phyloP scores from a whole-genome alignment of 1,140 invertebrate species.

The Piezodorus guildinii region DNA sequence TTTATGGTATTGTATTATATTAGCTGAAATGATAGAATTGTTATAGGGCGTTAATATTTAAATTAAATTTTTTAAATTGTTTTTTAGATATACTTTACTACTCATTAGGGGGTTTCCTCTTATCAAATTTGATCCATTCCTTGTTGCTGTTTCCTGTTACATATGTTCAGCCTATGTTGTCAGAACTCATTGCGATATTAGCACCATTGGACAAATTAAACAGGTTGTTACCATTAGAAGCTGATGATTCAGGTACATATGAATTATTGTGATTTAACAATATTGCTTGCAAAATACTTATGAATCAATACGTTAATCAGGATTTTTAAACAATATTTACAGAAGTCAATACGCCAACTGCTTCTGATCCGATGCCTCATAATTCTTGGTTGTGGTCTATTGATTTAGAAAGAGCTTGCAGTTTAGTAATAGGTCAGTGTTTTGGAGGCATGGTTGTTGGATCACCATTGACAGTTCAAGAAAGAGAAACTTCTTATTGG shows the following conservation, averaged over 20 bases:
- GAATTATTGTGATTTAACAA: neutral
- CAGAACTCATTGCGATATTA: slow-evolving; percentile 40
- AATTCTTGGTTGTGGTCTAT: slow-evolving; percentile 47
- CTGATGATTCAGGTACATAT: slow-evolving; percentile 27
- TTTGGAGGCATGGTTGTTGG: slow-evolving; percentile 46
- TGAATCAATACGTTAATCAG: neutral
- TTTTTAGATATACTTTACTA: slow-evolving; percentile 38
- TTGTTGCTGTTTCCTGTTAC: slow-evolving; percentile 41
- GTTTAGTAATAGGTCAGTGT: slow-evolving; percentile 47
- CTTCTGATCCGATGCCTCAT: slow-evolving; percentile 34
- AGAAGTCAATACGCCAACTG: slow-evolving; percentile 38
- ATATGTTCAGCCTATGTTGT: slow-evolving; percentile 36
- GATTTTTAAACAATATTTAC: slow-evolving; percentile 21
- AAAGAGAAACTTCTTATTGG: slow-evolving; percentile 40
- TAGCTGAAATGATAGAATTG: neutral
- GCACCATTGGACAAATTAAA: slow-evolving; percentile 43
- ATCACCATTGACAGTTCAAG: slow-evolving; percentile 35
- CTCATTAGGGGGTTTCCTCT: slow-evolving; percentile 43
- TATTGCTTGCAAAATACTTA: no score
- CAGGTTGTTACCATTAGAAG: slow-evolving; percentile 37
- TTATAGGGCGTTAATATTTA: neutral
- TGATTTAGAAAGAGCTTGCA: slow-evolving; percentile 47
- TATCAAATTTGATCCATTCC: slow-evolving; percentile 45
- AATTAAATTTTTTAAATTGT: no score
- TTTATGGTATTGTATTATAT: slow-evolving; percentile 34